These are phyloP conservation scores for Montipora sp. DNA, from an alignment of 64 coral and sea anemone species.

Conservation along the genomic window DNA sequence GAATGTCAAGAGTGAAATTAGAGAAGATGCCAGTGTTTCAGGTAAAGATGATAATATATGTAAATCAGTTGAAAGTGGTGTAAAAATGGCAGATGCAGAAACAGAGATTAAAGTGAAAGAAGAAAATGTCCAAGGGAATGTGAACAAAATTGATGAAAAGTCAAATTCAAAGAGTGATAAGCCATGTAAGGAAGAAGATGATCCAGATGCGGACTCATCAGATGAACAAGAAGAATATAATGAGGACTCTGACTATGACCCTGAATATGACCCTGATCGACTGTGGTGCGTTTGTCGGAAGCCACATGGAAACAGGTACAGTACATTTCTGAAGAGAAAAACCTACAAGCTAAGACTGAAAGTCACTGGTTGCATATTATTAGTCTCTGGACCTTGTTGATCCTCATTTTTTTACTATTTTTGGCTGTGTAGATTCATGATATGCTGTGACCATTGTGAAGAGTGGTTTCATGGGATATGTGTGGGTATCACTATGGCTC, in stretches of 20 bases:
- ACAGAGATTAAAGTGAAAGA: background rate
- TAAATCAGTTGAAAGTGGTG: background rate
- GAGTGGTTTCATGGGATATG: conserved; percentile 99
- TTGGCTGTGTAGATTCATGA: conserved; percentile 85
- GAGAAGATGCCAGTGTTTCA: background rate
- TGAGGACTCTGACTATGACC: conserved; percentile 98
- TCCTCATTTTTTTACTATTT: background rate
- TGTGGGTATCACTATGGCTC: conserved; percentile 92
- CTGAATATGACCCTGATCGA: conserved; percentile 93
- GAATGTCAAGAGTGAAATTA: background rate
- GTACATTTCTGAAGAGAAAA: no score
- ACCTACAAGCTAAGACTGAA: no score
- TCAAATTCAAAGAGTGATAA: background rate
- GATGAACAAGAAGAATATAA: conserved; percentile 57
- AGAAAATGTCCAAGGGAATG: conserved; percentile 9
- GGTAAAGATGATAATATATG: background rate
- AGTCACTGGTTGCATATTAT: no score
- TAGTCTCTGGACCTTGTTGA: background rate
- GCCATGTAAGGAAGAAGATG: background rate
- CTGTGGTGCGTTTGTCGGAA: conserved; percentile 96
- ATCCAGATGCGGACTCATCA: conserved; percentile 57
- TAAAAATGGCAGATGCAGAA: background rate
- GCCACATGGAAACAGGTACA: conserved; percentile 97
- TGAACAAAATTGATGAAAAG: background rate
- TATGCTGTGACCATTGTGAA: conserved; percentile 95